phyloP scores from a whole-genome alignment of 2,113 vertebrate genomes.

The Rafetus swinhoei region DNA sequence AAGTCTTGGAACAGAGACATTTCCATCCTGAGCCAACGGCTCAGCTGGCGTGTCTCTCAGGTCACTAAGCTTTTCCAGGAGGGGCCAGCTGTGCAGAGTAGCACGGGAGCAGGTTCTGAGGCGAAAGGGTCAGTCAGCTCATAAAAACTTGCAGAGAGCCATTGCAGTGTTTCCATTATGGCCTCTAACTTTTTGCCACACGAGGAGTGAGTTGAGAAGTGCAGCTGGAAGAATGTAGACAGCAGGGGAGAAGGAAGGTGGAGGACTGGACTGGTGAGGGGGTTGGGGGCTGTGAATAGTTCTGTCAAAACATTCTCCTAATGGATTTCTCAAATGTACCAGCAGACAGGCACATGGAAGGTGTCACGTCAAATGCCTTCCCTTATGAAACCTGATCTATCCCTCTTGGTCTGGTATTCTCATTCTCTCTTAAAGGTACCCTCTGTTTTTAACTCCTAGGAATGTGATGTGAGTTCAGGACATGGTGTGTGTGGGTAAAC shows the following conservation, averaged over 20 bases:
- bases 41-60: not conserved
- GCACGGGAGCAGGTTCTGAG: not conserved
- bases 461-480: not conserved
- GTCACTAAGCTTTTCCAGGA: rapidly evolving
- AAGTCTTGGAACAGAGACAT: not conserved
- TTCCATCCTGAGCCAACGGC: rapidly evolving
- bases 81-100: rapidly evolving
- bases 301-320: conserved; percentile 59
- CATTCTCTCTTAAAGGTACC: conserved; percentile 32
- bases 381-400: conserved; percentile 51
- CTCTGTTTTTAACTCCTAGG: not conserved
- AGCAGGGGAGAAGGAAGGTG: not conserved
- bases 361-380: conserved; percentile 61
- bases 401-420: conserved; percentile 34
- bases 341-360: conserved; percentile 60
- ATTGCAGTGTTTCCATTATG: not conserved
- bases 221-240: not conserved
- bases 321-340: conserved; percentile 66
- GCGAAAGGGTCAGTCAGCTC: not conserved
- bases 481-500: conserved; percentile 2
- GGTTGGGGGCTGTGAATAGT: not conserved
- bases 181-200: conserved; percentile 17
- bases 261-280: not conserved
- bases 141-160: not conserved
- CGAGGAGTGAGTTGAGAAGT: conserved; percentile 15